Percentiles rank a stretch among this genome's conserved stretches.
Conservation (phyloP, 2,888 invertebrate genomes). For the Gortyna flavago region DNA sequence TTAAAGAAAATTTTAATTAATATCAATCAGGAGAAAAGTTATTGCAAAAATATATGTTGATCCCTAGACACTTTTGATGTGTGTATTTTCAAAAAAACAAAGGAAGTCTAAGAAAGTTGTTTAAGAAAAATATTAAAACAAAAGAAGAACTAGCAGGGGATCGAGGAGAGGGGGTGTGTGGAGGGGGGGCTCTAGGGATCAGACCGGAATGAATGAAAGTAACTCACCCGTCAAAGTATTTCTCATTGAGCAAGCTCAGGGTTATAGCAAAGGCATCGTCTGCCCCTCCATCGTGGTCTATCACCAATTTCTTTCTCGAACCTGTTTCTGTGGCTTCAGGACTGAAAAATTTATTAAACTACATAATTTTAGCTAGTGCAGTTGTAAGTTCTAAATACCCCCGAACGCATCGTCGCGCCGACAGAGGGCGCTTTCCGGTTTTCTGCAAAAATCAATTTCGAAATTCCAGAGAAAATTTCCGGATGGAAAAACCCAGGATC, state of each 20-base stretch:
- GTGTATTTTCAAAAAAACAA: too few relatives aligned
- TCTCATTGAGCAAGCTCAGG: conserved; percentile 77
- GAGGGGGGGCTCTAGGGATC: too few relatives aligned
- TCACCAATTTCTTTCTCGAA: conserved; percentile 69
- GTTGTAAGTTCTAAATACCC: not conserved
- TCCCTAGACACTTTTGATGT: too few relatives aligned
- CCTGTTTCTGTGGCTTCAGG: not conserved
- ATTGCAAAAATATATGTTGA: too few relatives aligned
- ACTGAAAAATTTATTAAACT: conserved; percentile 36
- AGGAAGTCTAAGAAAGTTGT: too few relatives aligned
- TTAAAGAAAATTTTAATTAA: too few relatives aligned
- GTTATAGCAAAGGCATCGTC: conserved; percentile 84
- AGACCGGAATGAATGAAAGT: too few relatives aligned
- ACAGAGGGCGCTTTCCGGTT: not conserved
- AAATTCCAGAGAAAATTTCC: not conserved
- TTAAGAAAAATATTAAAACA: too few relatives aligned
- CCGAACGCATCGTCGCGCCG: not conserved
- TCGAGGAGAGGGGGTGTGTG: too few relatives aligned
- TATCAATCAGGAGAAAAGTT: too few relatives aligned
- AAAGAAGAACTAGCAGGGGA: too few relatives aligned
- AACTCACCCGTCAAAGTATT: conserved; percentile 78
- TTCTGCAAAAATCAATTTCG: not conserved
- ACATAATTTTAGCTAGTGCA: not conserved
- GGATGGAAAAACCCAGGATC: not conserved
- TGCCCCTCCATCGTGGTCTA: conserved; percentile 83